Evolutionary conservation across 1,140 invertebrate species (phyloP).

Genomic region (Homalodisca vitripennis): DNA sequence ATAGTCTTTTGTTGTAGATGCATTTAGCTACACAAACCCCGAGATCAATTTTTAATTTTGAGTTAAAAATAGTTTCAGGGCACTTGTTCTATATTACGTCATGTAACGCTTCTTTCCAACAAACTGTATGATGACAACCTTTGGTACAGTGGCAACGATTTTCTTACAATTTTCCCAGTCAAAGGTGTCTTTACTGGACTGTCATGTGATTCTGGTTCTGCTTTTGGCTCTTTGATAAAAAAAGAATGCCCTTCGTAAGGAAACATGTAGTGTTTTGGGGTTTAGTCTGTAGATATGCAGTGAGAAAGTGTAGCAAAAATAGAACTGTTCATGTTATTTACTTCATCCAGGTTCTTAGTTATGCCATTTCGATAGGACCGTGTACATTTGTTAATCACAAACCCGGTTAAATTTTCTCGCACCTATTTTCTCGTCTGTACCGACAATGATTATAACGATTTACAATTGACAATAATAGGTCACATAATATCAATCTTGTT

Average conservation of each 20-base stretch:
- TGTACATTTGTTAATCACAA: constrained; percentile 27
- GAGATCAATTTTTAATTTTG: constrained; percentile 18
- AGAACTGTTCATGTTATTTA: constrained; percentile 16
- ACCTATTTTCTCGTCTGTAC: constrained; percentile 27
- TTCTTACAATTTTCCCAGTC: constrained; percentile 12
- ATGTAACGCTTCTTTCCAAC: too few species aligned
- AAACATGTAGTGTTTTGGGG: constrained; percentile 23
- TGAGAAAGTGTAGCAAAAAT: constrained; percentile 29
- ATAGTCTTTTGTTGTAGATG: constrained; percentile 21
- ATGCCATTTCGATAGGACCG: constrained; percentile 31
- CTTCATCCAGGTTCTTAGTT: constrained; percentile 21
- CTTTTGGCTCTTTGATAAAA: constrained; percentile 27
- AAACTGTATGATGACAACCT: too few species aligned
- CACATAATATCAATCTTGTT: too few species aligned
- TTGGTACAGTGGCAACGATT: constrained; percentile 8
- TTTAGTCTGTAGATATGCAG: constrained; percentile 23
- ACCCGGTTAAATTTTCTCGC: too few species aligned
- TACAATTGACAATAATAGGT: too few species aligned
- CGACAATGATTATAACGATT: too few species aligned
- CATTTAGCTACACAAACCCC: too few species aligned
- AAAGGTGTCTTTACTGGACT: constrained; percentile 9
- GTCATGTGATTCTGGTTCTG: background rate
- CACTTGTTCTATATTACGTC: too few species aligned
- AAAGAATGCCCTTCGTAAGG: constrained; percentile 23
- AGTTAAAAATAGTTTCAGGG: too few species aligned